Conservation (phyloP, 2,888 invertebrate genomes). For the Diaphora mendica region DNA sequence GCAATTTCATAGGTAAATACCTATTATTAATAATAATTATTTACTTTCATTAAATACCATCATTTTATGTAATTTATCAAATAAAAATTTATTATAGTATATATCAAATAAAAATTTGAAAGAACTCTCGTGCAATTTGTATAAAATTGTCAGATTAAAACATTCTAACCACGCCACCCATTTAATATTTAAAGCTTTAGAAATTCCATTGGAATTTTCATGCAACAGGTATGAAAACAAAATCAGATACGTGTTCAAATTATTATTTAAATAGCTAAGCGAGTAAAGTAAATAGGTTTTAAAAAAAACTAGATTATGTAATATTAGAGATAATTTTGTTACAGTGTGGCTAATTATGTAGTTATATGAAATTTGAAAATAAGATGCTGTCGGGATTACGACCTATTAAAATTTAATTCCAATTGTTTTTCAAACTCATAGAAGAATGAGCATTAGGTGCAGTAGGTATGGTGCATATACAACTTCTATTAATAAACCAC, state of each 20-base stretch:
- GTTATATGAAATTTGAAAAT: too few relatives aligned
- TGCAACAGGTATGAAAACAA: slow-evolving; percentile 4
- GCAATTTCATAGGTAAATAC: too few relatives aligned
- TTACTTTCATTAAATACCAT: too few relatives aligned
- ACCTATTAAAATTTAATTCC: too few relatives aligned
- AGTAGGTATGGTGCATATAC: too few relatives aligned
- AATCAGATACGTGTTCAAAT: slow-evolving; percentile 7
- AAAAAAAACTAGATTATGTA: not conserved
- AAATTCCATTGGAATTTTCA: slow-evolving; percentile 5
- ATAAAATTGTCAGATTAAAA: not conserved
- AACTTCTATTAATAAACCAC: too few relatives aligned
- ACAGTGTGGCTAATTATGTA: not conserved
- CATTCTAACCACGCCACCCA: not conserved
- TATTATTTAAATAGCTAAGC: slow-evolving; percentile 1
- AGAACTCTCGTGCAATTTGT: not conserved
- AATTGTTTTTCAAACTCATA: too few relatives aligned
- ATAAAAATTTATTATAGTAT: not conserved
- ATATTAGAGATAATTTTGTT: not conserved
- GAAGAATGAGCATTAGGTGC: too few relatives aligned
- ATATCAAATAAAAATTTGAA: not conserved
- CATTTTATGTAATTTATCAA: not conserved
- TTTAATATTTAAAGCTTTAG: not conserved
- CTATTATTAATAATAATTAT: too few relatives aligned
- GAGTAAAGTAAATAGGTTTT: not conserved
- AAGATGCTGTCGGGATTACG: too few relatives aligned